These are phyloP conservation scores for Hirtodrosophila alboralis DNA, from an alignment of 2,888 invertebrate species.

Conservation along the genomic window DNA sequence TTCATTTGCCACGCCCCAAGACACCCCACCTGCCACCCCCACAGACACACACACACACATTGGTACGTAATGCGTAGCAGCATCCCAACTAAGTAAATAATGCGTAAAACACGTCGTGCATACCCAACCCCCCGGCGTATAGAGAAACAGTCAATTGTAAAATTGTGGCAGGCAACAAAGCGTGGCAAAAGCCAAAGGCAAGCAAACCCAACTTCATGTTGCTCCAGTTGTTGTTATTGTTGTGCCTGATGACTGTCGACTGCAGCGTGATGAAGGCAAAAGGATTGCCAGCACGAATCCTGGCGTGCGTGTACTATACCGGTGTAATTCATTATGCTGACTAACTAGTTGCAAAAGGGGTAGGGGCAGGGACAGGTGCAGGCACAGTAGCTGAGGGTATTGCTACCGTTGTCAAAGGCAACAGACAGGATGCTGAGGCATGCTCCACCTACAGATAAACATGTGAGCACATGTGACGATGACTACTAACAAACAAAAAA, in stretches of 20 bases:
- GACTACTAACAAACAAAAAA: conserved; percentile 21
- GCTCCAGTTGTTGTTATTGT: conserved; percentile 19
- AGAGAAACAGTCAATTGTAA: conserved; percentile 73
- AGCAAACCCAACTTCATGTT: too few relatives aligned
- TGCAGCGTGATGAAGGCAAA: conserved; percentile 61
- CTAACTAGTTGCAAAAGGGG: conserved; percentile 43
- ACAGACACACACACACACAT: conserved; percentile 22
- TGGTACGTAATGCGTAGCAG: conserved; percentile 43
- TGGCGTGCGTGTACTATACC: conserved; percentile 35
- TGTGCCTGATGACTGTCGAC: conserved; percentile 46
- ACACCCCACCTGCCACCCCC: conserved; percentile 1
- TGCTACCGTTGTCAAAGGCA: conserved; percentile 33
- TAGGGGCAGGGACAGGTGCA: background rate
- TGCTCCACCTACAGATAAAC: conserved; percentile 31
- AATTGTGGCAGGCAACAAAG: conserved; percentile 70
- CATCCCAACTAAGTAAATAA: conserved; percentile 72
- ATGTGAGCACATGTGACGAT: conserved; percentile 60
- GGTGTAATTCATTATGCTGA: conserved; percentile 63
- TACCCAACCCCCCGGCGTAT: conserved; percentile 7
- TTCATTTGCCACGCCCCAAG: conserved; percentile 68
- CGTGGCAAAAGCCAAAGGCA: conserved; percentile 22
- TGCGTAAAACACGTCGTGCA: conserved; percentile 79
- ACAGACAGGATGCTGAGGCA: conserved; percentile 17
- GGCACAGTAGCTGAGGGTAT: too few relatives aligned
- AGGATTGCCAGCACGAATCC: conserved; percentile 49